Conservation (phyloP, 1,140 invertebrate genomes). For the Plectrocnemia conspersa region DNA sequence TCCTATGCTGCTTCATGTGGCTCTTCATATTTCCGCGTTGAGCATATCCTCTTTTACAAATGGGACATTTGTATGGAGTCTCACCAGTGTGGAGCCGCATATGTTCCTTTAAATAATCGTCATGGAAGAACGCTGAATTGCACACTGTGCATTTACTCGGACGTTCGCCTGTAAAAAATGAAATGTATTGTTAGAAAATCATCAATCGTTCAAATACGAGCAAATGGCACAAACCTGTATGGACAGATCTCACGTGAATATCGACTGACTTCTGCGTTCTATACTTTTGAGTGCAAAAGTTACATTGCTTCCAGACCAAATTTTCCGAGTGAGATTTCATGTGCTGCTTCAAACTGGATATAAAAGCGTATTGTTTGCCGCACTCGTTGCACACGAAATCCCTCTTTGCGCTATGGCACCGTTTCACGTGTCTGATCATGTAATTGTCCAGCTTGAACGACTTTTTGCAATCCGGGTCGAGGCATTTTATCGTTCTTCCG, state of each 20-base stretch:
- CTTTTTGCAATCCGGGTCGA: slow-evolving; percentile 38
- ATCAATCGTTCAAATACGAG: not conserved
- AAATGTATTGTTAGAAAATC: not conserved
- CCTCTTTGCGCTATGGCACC: slow-evolving; percentile 41
- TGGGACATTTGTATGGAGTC: slow-evolving; percentile 66
- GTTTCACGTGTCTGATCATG: slow-evolving; percentile 43
- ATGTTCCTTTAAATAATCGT: slow-evolving; percentile 57
- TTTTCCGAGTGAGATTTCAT: slow-evolving; percentile 44
- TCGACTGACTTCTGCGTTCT: slow-evolving; percentile 45
- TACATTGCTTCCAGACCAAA: slow-evolving; percentile 42
- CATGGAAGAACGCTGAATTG: slow-evolving; percentile 45
- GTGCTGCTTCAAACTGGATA: slow-evolving; percentile 42
- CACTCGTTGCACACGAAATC: slow-evolving; percentile 45
- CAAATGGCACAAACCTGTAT: slow-evolving; percentile 44
- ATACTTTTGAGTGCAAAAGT: slow-evolving; percentile 46
- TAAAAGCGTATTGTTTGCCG: slow-evolving; percentile 44
- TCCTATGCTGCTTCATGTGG: slow-evolving; percentile 47
- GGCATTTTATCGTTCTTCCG: slow-evolving; percentile 37
- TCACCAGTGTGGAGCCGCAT: slow-evolving; percentile 70
- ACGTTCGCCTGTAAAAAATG: slow-evolving; percentile 40
- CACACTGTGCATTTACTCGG: slow-evolving; percentile 46
- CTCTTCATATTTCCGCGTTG: slow-evolving; percentile 54
- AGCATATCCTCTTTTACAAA: slow-evolving; percentile 65
- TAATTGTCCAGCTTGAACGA: slow-evolving; percentile 43
- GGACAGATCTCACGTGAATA: slow-evolving; percentile 48